Base-by-base conservation (phyloP, 2,888 invertebrate genomes). In the Rambutsinella grinnellia region DNA sequence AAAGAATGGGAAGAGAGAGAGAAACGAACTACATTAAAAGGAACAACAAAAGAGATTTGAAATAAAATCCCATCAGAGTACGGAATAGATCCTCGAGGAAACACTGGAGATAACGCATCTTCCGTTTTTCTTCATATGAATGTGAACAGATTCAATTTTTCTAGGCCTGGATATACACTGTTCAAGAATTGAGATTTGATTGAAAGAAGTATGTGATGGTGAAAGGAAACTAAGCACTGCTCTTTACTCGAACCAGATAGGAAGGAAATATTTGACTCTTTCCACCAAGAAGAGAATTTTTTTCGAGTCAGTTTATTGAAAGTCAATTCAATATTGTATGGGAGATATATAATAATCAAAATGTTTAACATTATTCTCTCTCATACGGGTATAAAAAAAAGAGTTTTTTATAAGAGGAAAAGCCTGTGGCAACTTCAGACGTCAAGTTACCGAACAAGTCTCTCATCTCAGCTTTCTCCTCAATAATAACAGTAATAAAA, bases 1-100 rank as follows among this genome's bases (percentile, higher is more conserved):
- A 54, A 61, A 51, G n/a, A n/a, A n/a, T n/a, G n/a, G n/a, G n/a
- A n/a, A n/a, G n/a, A n/a, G n/a, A n/a, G n/a, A n/a, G 56, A 51
- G 28, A 75, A 63, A 76, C 56, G 76, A 69, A 76, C 63, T 76
- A 76, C 76, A 76, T 76, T 76, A 76, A 63, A 76, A 69, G 68
- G 76, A 76, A 76, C 76, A 76, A 76, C 76, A 76, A 76, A 76
- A 76, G 76, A 76, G 76, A 76, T 76, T 76, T 76, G 69, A 76
- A 76, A 76, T 68, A 76, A 76, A 76, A 76, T 76, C 76, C 76
- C 76, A 76, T 76, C 76, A 76, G 69, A 69, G 66, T n/a, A n/a
- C 67, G 72, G 67, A 76, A 76, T 76, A 76, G 61, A 76, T 76
- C 76, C 68, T 70, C 63, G 53, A 76, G 76, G 69, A 69, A 76